Percentiles rank a stretch among this genome's conserved stretches.
phyloP scores from a whole-genome alignment of 1,140 invertebrate species.

The Venturia canescens region DNA sequence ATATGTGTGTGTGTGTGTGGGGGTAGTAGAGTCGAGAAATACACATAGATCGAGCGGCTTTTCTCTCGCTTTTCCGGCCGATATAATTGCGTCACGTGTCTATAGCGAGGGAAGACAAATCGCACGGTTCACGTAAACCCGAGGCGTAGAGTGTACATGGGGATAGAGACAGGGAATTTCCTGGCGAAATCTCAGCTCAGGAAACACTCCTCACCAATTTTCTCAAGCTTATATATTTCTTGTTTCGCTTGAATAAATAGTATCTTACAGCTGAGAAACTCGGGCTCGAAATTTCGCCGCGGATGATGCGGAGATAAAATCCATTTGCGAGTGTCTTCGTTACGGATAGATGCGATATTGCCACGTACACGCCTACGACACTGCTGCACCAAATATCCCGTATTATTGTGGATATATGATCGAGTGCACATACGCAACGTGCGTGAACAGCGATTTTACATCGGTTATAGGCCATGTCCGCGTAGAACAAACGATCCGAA shows the following conservation, averaged over 20 bases:
- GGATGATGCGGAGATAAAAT: neutral
- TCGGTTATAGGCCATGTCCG: neutral
- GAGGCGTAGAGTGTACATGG: neutral
- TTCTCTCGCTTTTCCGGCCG: constrained; percentile 7
- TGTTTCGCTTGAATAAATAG: neutral
- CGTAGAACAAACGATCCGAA: constrained; percentile 20
- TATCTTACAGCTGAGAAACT: no score
- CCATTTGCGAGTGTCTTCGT: neutral
- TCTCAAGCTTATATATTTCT: neutral
- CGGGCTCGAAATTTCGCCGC: neutral
- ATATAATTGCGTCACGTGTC: constrained; percentile 35
- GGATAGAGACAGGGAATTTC: neutral
- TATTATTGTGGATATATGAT: neutral
- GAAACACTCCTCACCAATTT: neutral
- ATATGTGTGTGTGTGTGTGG: no score
- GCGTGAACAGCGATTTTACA: neutral
- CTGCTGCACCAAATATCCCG: neutral
- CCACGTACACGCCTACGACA: neutral
- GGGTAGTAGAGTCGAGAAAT: no score
- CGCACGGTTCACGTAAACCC: constrained; percentile 35
- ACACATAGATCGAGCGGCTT: constrained; percentile 1
- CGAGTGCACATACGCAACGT: constrained; percentile 21
- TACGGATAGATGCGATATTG: neutral
- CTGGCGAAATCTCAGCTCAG: neutral
- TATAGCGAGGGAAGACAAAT: constrained; percentile 32